These are phyloP conservation scores for Tragopan temminckii DNA, from an alignment of 2,797 vertebrate genomes.

Conservation along the genomic window DNA sequence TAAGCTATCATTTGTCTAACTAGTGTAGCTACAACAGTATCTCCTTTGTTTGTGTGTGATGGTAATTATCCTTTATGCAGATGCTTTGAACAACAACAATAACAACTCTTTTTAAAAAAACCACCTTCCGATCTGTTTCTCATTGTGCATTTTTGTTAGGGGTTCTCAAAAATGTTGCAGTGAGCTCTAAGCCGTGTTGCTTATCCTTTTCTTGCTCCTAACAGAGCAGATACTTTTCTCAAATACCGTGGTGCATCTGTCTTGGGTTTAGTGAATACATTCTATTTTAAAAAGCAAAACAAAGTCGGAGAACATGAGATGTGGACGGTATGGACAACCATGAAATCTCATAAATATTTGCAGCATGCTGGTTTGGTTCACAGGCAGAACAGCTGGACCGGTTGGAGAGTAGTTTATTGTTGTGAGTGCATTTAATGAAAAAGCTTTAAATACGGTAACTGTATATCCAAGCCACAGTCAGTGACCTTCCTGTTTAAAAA, in stretches of 20 bases:
- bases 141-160: background rate
- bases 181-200: fast-evolving
- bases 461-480: background rate
- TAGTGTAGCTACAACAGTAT: background rate
- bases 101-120: background rate
- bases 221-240: background rate
- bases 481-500: background rate
- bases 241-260: background rate
- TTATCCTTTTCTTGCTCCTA: background rate
- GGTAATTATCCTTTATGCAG: background rate
- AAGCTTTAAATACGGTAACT: background rate
- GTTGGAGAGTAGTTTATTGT: background rate
- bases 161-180: background rate
- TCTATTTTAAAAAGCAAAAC: slow-evolving; percentile 21
- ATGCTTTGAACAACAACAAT: background rate
- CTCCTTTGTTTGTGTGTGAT: slow-evolving; percentile 6
- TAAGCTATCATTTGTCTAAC: background rate
- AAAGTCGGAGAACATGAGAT: background rate
- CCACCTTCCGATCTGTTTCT: background rate
- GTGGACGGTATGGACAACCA: background rate
- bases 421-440: slow-evolving; percentile 5
- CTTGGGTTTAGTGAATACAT: background rate
- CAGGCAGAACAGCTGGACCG: slow-evolving; percentile 25
- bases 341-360: slow-evolving; percentile 44
- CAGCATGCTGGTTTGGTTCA: slow-evolving; percentile 14